Base-by-base conservation (phyloP, 1,140 invertebrate species). In the Yoshiicerus persimilis region DNA sequence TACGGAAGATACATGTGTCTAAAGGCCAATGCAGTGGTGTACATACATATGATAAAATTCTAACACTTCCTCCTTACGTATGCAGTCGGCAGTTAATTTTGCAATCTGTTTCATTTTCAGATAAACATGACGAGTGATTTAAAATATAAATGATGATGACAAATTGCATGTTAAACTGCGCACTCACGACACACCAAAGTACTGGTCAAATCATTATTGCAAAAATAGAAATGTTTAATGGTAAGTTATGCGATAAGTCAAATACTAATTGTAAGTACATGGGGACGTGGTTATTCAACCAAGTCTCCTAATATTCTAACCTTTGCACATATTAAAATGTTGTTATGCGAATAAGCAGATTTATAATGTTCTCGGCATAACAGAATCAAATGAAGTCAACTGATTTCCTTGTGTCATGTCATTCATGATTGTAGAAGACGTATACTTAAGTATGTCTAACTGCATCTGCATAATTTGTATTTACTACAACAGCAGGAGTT, bases 51-150 rank as follows among this genome's bases (percentile, higher is more conserved):
- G 25, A 30, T 70, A 30, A 70, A 4, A 16, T 27, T 30, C 25
- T 70, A 70, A 70, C 66, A 70, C 25, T 70, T 13, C 25, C 11
- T 27, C 25, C 4, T 64, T 75, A 32, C 30, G 20, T 36, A 36
- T n/a, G 23, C 23, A 23, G 30, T 77, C 20, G 13, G 32, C 16
- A 80, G 27, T 34, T 38, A 38, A 38, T 34, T 80, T 56, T 70
- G 30, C 32, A 80, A 23, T 80, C 20, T 80, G 20, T 36, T 38
- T 80, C 75, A 11, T 11, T 32, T 80, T 34, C 64, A 70, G 30
- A 80, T 80, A 80, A 80, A n/a, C 75, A 32, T 80, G 32, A 80
- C 34, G 30, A 80, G 75, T 80, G 75, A 80, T 36, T 80, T 80
- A 80, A 80, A 80, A 80, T 56, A n/a, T 80, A 80, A 38, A 38